Conservation (phyloP, 2,797 vertebrate species). For the Tarsius wallacei region DNA sequence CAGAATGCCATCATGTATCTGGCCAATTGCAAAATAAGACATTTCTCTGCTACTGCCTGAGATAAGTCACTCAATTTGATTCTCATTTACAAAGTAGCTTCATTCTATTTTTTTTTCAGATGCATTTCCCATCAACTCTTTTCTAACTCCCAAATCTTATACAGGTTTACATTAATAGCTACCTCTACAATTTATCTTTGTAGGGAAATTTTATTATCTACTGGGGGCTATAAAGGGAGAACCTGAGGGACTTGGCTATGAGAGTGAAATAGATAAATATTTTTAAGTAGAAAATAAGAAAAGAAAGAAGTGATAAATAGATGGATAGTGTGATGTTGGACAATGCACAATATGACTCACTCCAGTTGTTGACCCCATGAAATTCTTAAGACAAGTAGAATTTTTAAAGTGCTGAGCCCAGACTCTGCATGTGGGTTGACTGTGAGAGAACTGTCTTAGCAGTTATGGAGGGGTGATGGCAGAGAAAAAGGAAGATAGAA, state of each 20-base stretch:
- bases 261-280: background rate
- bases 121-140: background rate
- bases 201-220: background rate
- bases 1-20: background rate
- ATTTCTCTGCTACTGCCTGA: background rate
- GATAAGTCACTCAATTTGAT: background rate
- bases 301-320: background rate
- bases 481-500: background rate
- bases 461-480: background rate
- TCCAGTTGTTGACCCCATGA: background rate
- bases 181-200: background rate
- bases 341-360: background rate
- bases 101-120: slow-evolving; percentile 4
- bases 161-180: background rate
- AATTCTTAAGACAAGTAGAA: background rate
- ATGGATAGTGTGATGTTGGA: background rate
- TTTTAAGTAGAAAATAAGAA: background rate
- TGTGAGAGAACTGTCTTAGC: background rate
- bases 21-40: background rate
- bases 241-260: background rate
- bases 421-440: background rate
- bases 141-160: background rate
- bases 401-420: background rate
- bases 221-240: background rate
- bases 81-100: background rate